phyloP scores from a whole-genome alignment of 2,888 invertebrate species.

The Tromatobia lineatoria region DNA sequence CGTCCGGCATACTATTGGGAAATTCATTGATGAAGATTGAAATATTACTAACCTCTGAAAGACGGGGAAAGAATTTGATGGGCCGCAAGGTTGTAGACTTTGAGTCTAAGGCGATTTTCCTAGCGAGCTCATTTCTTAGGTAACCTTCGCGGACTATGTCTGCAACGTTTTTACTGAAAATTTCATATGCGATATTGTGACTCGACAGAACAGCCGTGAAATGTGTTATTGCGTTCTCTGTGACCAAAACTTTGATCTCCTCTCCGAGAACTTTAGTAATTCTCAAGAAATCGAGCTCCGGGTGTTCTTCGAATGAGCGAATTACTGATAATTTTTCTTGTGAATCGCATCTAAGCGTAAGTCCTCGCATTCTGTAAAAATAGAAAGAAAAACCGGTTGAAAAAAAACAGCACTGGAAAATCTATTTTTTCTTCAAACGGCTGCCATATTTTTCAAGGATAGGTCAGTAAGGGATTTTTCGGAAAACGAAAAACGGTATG shows the following conservation, averaged over 20 bases:
- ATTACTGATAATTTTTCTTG: slow-evolving; percentile 71
- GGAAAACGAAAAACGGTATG: too few species aligned
- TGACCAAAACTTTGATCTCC: slow-evolving; percentile 75
- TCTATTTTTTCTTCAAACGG: too few species aligned
- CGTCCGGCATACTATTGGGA: background rate
- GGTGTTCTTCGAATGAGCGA: slow-evolving; percentile 65
- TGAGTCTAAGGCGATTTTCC: background rate
- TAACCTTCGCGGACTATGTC: slow-evolving; percentile 73
- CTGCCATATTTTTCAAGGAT: too few species aligned
- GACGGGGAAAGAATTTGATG: slow-evolving; percentile 79
- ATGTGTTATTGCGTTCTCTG: slow-evolving; percentile 69
- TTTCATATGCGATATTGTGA: slow-evolving; percentile 83
- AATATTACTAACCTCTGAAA: slow-evolving; percentile 75
- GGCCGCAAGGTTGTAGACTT: slow-evolving; percentile 42
- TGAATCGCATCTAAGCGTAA: slow-evolving; percentile 72
- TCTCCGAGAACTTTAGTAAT: slow-evolving; percentile 62
- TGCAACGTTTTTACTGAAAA: slow-evolving; percentile 86
- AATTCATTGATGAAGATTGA: slow-evolving; percentile 11
- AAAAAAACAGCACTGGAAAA: background rate
- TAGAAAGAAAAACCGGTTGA: background rate
- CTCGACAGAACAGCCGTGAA: slow-evolving; percentile 79
- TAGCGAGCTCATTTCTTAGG: slow-evolving; percentile 69
- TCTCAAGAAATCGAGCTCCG: slow-evolving; percentile 77
- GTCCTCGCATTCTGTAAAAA: slow-evolving; percentile 76
- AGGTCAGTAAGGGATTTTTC: too few species aligned